These are phyloP conservation scores for Colinus virginianus DNA, from an alignment of 2,113 vertebrate genomes.

Conservation along the genomic window DNA sequence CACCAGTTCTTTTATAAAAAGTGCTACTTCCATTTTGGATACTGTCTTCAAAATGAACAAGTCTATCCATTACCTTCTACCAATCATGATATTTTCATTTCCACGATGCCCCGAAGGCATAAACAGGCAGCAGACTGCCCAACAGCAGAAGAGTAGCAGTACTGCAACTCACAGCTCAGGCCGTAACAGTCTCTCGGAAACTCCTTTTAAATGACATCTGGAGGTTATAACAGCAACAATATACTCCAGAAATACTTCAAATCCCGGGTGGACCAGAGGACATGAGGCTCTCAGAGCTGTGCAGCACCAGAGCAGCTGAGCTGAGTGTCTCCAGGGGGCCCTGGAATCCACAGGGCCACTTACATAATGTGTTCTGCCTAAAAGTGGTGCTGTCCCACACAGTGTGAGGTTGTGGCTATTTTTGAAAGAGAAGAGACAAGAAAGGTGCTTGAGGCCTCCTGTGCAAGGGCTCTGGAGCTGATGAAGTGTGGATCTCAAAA, in stretches of 20 bases:
- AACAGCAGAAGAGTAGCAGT: not conserved
- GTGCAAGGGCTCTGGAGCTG: not conserved
- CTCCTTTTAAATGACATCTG: slow-evolving; percentile 24
- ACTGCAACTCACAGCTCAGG: slow-evolving; percentile 8
- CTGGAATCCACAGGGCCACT: not conserved
- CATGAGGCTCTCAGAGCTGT: not conserved
- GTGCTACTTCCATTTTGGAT: not conserved
- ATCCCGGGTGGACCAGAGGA: not conserved
- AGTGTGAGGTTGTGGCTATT: not conserved
- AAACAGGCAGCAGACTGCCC: slow-evolving; percentile 8
- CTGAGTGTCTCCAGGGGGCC: not conserved
- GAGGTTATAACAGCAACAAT: not conserved
- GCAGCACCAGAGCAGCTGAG: not conserved
- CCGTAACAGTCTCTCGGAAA: slow-evolving; percentile 29
- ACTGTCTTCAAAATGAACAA: not conserved
- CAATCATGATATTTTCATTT: not conserved
- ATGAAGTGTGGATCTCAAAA: not conserved
- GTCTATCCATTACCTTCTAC: not conserved
- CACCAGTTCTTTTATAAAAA: not conserved
- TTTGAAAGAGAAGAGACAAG: not conserved
- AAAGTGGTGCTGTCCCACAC: not conserved
- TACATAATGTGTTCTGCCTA: not conserved
- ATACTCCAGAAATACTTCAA: slow-evolving; percentile 40
- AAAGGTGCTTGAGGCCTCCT: not conserved
- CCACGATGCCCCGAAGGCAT: not conserved